Evolutionary conservation across 2,113 vertebrate genomes (phyloP), one percentile per base, ranked within the genome.

Genomic region (Myotis davidii): DNA sequence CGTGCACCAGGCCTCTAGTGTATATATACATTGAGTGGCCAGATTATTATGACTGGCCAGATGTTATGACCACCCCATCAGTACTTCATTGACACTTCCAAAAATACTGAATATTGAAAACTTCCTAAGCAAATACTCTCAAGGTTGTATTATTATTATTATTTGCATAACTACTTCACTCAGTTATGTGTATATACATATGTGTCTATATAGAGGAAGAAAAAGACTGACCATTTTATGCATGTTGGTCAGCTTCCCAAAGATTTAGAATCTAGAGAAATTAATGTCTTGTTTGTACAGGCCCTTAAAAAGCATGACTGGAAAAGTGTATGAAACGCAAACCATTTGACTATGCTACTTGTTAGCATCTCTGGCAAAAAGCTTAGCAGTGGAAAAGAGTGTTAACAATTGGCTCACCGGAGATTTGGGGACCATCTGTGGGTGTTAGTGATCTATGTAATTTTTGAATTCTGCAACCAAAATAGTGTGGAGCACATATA

Each of bases 241-340:
- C 14, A 10, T 45, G 12, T 76, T 59, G 67, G 65, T 90, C 65
- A 91, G n/a, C 23, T 50, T 93, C 52, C 64, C 65, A 61, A 74
- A 96, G 79, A 79, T 45, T 73, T 79, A 84, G 37, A 88, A 67
- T 81, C 18, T 73, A 92, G 85, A 93, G 65, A 87, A 86, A 54
- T 78, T 69, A 74, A 87, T 56, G 45, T 76, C 59, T 85, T 76
- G 7, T 81, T 90, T 81, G 27, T 73, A 20, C 37, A 21, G n/a
- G n/a, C 6, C 50, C n/a, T 93, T 73, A 77, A 78, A 85, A 95
- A 88, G 27, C 21, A 73, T 83, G 39, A 59, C 65, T 74, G 45
- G 50, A 79, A 81, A 84, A 91, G 23, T 29, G 2, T 67, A 13
- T 67, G 74, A 87, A 87, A 89, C 10, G 10, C 86, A 48, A 77